These are phyloP conservation scores for Protaetia brevitarsis DNA, from an alignment of 1,140 invertebrate genomes.

Conservation along the genomic window DNA sequence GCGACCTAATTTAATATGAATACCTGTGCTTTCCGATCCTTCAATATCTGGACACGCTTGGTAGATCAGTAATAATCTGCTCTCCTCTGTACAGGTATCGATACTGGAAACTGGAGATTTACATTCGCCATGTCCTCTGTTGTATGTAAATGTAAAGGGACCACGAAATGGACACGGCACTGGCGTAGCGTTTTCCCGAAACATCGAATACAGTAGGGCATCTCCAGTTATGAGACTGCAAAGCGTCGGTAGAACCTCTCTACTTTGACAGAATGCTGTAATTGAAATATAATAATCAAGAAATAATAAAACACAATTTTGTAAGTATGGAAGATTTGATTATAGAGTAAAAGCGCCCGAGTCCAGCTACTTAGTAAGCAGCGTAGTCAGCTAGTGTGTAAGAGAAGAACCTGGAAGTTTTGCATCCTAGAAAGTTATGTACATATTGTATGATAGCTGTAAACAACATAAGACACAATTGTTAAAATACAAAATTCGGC, in stretches of 20 bases:
- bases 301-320: too few relatives aligned
- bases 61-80: conserved; percentile 78
- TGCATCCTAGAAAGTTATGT: too few relatives aligned
- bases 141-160: conserved; percentile 82
- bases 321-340: too few relatives aligned
- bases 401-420: too few relatives aligned
- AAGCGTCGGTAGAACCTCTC: conserved; percentile 70
- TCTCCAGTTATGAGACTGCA: conserved; percentile 85
- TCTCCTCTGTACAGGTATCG: conserved; percentile 87
- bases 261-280: conserved; percentile 75
- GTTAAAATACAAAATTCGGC: too few relatives aligned
- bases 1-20: too few relatives aligned
- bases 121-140: conserved; percentile 80
- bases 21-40: conserved; percentile 79
- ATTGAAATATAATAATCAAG: conserved; percentile 37
- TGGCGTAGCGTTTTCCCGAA: conserved; percentile 68
- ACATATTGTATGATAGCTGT: too few relatives aligned
- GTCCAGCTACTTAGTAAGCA: too few relatives aligned
- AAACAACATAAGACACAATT: too few relatives aligned
- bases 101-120: conserved; percentile 77
- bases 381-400: too few relatives aligned
- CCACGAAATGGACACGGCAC: conserved; percentile 80
- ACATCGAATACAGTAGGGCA: conserved; percentile 83
- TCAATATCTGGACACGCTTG: conserved; percentile 88
- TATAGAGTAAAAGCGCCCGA: too few relatives aligned